Evolutionary conservation across 2,888 invertebrate genomes (phyloP).

Genomic region (Hipparchia sbordonii): DNA sequence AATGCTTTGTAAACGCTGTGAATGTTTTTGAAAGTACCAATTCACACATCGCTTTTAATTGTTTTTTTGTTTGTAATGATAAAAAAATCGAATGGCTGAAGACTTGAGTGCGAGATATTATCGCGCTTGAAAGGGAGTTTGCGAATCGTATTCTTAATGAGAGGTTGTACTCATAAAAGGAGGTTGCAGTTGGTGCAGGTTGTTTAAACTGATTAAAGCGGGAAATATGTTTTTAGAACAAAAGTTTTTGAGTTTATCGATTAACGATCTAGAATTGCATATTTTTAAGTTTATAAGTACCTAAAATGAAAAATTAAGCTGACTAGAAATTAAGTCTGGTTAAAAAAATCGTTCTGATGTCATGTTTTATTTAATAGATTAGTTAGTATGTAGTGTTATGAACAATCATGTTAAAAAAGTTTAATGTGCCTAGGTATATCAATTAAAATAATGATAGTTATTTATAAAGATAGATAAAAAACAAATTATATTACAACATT

Average conservation of each 20-base stretch:
- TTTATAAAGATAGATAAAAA: no score
- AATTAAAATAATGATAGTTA: no score
- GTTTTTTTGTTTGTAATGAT: neutral
- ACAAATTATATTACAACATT: no score
- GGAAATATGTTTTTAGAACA: neutral
- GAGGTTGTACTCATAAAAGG: neutral
- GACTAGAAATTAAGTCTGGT: neutral
- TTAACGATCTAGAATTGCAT: neutral
- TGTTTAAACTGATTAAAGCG: constrained; percentile 6
- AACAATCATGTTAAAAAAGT: no score
- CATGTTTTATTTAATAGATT: no score
- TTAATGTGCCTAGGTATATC: no score
- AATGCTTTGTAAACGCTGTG: constrained; percentile 16
- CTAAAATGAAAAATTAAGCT: neutral
- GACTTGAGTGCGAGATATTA: constrained; percentile 14
- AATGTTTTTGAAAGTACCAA: constrained; percentile 23
- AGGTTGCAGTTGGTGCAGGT: constrained; percentile 6
- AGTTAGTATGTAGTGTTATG: no score
- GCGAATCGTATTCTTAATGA: constrained; percentile 5
- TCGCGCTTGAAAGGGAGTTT: constrained; percentile 14
- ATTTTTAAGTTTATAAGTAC: neutral
- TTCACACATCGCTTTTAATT: constrained; percentile 26
- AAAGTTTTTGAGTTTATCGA: neutral
- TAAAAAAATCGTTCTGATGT: no score
- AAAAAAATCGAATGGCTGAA: neutral